Evolutionary conservation across 2,888 invertebrate species (phyloP).

Genomic region (Prosopocoilus inquinatus): DNA sequence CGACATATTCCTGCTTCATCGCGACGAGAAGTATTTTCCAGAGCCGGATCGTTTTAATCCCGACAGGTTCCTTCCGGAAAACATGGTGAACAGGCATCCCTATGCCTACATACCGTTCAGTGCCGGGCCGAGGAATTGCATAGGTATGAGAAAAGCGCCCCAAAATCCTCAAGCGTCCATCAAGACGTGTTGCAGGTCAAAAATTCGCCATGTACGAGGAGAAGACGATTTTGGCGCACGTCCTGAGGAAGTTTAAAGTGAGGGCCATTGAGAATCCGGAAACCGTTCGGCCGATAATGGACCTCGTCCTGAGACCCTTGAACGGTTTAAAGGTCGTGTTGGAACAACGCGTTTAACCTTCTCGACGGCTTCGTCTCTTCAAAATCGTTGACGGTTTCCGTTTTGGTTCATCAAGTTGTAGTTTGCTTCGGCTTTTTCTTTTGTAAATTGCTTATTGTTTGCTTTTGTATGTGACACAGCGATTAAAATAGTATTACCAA

Average conservation of each 20-base stretch:
- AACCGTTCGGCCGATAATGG: slow-evolving; percentile 6
- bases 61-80: slow-evolving; percentile 10
- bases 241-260: slow-evolving; percentile 7
- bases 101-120: slow-evolving; percentile 12
- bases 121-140: slow-evolving; percentile 13
- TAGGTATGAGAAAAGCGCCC: slow-evolving; percentile 1
- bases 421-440: too few relatives aligned
- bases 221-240: slow-evolving; percentile 5
- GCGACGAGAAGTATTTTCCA: slow-evolving; percentile 2
- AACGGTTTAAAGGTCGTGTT: slow-evolving; percentile 6
- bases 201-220: slow-evolving; percentile 11
- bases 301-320: slow-evolving; percentile 8
- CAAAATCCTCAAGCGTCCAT: background rate
- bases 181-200: slow-evolving; percentile 23
- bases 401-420: too few relatives aligned
- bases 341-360: background rate
- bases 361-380: background rate
- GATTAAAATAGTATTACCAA: too few relatives aligned
- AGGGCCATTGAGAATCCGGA: slow-evolving; percentile 5
- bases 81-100: slow-evolving; percentile 7
- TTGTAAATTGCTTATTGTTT: too few relatives aligned
- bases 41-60: slow-evolving; percentile 11
- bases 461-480: too few relatives aligned
- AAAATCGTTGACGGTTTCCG: too few relatives aligned
- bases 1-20: slow-evolving; percentile 1